phyloP scores from a whole-genome alignment of 1,140 invertebrate species.

The Listronotus bonariensis region DNA sequence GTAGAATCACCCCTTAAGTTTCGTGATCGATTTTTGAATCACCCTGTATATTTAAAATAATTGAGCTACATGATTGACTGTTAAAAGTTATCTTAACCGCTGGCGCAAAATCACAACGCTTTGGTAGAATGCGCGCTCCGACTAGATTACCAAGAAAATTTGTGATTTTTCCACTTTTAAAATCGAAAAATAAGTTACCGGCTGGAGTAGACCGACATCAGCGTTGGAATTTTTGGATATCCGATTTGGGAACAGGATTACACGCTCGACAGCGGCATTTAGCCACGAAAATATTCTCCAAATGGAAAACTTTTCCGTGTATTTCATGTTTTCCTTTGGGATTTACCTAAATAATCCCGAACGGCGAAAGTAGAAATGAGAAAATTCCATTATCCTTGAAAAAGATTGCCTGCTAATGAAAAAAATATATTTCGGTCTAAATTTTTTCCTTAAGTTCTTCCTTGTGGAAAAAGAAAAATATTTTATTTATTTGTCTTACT shows the following conservation, averaged over 20 bases:
- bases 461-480: no score
- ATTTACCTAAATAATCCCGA: neutral
- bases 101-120: neutral
- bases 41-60: no score
- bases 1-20: no score
- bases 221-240: neutral
- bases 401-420: conserved; percentile 1
- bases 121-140: neutral
- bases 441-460: no score
- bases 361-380: neutral
- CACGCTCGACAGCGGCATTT: no score
- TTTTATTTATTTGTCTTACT: no score
- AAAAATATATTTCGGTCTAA: neutral
- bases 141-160: conserved; percentile 4
- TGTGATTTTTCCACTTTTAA: neutral
- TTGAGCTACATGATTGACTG: no score
- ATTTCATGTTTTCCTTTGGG: conserved; percentile 4
- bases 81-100: no score
- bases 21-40: no score
- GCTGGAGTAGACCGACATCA: no score
- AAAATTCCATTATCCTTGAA: conserved; percentile 1
- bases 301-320: conserved; percentile 10
- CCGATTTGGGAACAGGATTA: conserved; percentile 8
- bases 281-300: neutral
- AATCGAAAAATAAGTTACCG: conserved; percentile 10